A percentile compares a stretch with the other conserved stretches of the same genome.
phyloP scores from a whole-genome alignment of 2,797 vertebrate species.

The Paramormyrops hopkinsi region DNA sequence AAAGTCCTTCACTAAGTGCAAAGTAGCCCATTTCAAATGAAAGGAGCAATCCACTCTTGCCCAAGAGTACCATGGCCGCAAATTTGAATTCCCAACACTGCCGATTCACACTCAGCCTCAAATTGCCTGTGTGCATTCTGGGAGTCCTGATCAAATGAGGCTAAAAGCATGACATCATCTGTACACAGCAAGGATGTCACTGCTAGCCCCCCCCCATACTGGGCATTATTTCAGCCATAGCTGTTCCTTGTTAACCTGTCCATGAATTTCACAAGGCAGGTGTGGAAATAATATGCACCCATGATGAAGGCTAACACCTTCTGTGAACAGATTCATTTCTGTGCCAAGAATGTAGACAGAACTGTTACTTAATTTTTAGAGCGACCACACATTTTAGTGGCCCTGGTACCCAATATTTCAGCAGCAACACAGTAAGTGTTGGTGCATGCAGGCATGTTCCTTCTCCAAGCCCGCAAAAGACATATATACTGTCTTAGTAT shows the following conservation, averaged over 20 bases:
- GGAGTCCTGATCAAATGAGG: not conserved
- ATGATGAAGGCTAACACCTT: not conserved
- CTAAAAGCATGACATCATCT: not conserved
- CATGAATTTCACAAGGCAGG: not conserved
- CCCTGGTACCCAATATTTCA: not conserved
- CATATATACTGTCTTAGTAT: not conserved
- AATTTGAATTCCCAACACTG: not conserved
- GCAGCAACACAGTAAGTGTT: not conserved
- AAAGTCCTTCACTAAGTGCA: not conserved
- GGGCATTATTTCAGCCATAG: not conserved
- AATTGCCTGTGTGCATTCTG: not conserved
- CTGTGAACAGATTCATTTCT: not conserved
- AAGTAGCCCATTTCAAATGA: not conserved
- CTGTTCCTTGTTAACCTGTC: not conserved
- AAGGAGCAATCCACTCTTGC: not conserved
- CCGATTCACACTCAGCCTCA: not conserved
- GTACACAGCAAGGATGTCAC: not conserved
- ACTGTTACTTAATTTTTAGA: not conserved
- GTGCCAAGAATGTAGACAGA: not conserved
- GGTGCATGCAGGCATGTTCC: not conserved
- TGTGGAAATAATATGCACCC: not conserved
- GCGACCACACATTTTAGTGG: not conserved
- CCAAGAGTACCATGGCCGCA: not conserved
- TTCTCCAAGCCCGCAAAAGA: not conserved
- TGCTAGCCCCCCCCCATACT: not conserved